Conservation (phyloP, 2,113 vertebrate species). For the Syrmaticus mikado region DNA sequence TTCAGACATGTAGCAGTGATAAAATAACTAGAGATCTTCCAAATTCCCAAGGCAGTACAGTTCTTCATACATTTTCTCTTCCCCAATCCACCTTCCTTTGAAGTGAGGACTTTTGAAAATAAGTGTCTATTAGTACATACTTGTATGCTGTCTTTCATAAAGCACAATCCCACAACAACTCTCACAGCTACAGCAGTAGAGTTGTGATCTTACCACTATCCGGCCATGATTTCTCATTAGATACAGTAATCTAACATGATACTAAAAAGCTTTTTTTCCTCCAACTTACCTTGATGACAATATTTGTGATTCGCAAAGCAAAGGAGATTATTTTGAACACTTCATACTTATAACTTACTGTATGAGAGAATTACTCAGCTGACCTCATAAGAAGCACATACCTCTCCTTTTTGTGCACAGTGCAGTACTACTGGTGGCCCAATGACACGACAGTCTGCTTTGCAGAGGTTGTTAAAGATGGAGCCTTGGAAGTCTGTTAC, state of each 20-base stretch:
- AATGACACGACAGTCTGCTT: conserved; percentile 88
- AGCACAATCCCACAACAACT: not conserved
- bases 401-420: conserved; percentile 88
- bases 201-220: not conserved
- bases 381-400: conserved; percentile 52
- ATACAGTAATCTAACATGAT: fast-evolving
- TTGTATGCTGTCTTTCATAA: not conserved
- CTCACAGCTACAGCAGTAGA: not conserved
- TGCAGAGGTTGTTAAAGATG: conserved; percentile 86
- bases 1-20: not conserved
- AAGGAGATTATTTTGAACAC: not conserved
- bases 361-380: not conserved
- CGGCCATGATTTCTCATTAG: not conserved
- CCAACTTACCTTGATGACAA: not conserved
- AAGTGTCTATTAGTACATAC: not conserved
- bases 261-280: not conserved
- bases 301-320: not conserved
- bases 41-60: not conserved
- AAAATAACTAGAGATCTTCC: not conserved
- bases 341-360: not conserved
- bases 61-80: not conserved
- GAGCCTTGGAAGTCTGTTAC: conserved; percentile 87
- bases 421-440: conserved; percentile 91
- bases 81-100: not conserved
- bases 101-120: fast-evolving